These are phyloP conservation scores for Tortrix viridana DNA, from an alignment of 2,888 invertebrate genomes.

Conservation along the genomic window DNA sequence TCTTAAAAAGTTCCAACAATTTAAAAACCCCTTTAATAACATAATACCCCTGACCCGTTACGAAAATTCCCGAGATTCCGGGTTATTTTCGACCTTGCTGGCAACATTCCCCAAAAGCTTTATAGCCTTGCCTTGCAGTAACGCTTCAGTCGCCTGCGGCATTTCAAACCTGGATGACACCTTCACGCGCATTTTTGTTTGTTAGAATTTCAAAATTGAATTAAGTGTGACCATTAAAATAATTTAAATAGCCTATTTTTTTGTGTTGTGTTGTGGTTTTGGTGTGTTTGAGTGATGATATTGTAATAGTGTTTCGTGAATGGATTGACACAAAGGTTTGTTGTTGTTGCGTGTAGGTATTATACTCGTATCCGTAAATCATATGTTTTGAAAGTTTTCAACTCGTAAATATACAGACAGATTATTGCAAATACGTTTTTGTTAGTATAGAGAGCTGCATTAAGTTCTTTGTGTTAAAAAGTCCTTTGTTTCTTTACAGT, in stretches of 20 bases:
- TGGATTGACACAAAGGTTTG: slow-evolving; percentile 34
- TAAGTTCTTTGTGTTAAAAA: slow-evolving; percentile 7
- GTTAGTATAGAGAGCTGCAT: background rate
- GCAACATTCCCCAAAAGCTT: slow-evolving; percentile 48
- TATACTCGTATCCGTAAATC: slow-evolving; percentile 21
- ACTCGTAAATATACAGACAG: slow-evolving; percentile 15
- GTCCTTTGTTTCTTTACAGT: background rate
- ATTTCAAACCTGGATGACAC: slow-evolving; percentile 46
- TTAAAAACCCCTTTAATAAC: slow-evolving; percentile 16
- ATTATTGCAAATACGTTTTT: too few relatives aligned
- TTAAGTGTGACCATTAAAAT: slow-evolving; percentile 7
- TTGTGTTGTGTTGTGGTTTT: slow-evolving; percentile 1
- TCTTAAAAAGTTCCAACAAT: slow-evolving; percentile 8
- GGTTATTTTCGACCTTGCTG: slow-evolving; percentile 24
- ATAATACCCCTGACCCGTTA: slow-evolving; percentile 1
- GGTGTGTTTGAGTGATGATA: slow-evolving; percentile 4
- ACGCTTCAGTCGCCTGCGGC: slow-evolving; percentile 63
- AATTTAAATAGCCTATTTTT: slow-evolving; percentile 1
- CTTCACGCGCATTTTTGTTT: slow-evolving; percentile 15
- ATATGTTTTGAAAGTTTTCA: slow-evolving; percentile 14
- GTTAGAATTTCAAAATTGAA: slow-evolving; percentile 17
- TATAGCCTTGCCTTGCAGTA: slow-evolving; percentile 55
- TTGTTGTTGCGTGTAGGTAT: slow-evolving; percentile 27
- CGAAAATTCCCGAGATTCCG: slow-evolving; percentile 16
- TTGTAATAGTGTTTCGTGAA: background rate